Evolutionary conservation across 2,113 vertebrate species (phyloP).

Genomic region (Procavia capensis): DNA sequence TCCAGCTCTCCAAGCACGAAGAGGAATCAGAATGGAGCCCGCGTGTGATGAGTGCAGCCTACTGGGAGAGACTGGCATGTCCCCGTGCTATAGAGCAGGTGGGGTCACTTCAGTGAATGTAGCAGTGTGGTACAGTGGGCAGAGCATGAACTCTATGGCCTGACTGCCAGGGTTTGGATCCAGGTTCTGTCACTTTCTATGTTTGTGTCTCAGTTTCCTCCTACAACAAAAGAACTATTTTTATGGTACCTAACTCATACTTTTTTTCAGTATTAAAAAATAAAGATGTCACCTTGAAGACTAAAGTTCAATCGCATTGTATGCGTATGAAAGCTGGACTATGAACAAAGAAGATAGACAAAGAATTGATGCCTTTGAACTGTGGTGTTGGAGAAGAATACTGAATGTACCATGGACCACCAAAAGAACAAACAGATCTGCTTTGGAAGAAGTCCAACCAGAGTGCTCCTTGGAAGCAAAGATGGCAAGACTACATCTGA

Average conservation of each 20-base stretch:
- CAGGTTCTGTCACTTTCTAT: neutral
- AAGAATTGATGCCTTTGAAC: too few relatives aligned
- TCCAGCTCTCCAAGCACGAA: neutral
- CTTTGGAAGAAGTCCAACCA: too few relatives aligned
- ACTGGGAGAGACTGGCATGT: neutral
- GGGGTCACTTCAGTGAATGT: neutral
- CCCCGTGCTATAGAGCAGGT: neutral
- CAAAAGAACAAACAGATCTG: too few relatives aligned
- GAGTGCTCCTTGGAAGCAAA: too few relatives aligned
- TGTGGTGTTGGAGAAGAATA: too few relatives aligned
- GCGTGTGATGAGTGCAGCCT: neutral
- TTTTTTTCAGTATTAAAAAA: too few relatives aligned
- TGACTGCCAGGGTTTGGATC: neutral
- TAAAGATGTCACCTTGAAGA: too few relatives aligned
- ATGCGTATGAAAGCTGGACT: too few relatives aligned
- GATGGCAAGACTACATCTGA: too few relatives aligned
- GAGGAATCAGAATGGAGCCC: neutral
- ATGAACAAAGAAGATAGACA: too few relatives aligned
- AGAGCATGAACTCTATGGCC: neutral
- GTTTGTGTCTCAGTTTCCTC: neutral
- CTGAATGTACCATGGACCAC: too few relatives aligned
- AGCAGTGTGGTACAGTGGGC: neutral
- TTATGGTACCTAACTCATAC: neutral
- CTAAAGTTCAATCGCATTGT: too few relatives aligned
- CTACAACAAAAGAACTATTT: neutral